Base-by-base conservation (phyloP, 1,140 invertebrate genomes). In the Tribolium madens region DNA sequence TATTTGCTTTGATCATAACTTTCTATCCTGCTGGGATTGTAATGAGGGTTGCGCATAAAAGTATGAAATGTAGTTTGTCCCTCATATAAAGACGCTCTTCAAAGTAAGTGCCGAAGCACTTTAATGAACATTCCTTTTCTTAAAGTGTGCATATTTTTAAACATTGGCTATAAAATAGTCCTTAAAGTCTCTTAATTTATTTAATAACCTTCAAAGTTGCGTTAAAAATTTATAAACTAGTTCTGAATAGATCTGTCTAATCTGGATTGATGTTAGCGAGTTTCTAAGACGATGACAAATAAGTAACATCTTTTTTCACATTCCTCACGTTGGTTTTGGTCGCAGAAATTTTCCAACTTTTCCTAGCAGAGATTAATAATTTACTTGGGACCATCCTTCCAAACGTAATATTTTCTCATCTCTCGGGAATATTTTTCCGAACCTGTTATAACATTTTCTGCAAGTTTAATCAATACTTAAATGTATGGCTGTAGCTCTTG, bases 391-490 rank as follows among this genome's bases (percentile, higher is more conserved):
- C 57, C 26, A 57, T 57, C 57, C 57, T 64, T 64, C 36, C 57
- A 64, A 64, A 64, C 26, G 57, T 64, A 64, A 64, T 64, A 64
- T 64, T 64, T 64, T 33, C 57, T 9, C 31, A 64, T 64, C 57
- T 64, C 57, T 1, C 10, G 57, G 57, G 57, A 64, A 64, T 64
- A 64, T 64, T 64, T 64, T 64, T 64, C 57, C 57, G 57, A 64
- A 64, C 26, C 10, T 64, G 57, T 64, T 64, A 64, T 64, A 64
- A 64, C 57, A 64, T 64, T 64, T 64, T 64, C 57, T 64, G 57
- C 57, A 64, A 64, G 42, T 52, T 48, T 71, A 71, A 71, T 71
- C 69, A 71, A 71, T 71, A 71, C 42, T 71, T 71, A 71, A 71
- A 71, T 71, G 21, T 48, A 48, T 47, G 42, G 69, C 42, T 48